Base-by-base conservation (phyloP, 2,888 invertebrate species). In the Scaptomyza cyrtandrae region DNA sequence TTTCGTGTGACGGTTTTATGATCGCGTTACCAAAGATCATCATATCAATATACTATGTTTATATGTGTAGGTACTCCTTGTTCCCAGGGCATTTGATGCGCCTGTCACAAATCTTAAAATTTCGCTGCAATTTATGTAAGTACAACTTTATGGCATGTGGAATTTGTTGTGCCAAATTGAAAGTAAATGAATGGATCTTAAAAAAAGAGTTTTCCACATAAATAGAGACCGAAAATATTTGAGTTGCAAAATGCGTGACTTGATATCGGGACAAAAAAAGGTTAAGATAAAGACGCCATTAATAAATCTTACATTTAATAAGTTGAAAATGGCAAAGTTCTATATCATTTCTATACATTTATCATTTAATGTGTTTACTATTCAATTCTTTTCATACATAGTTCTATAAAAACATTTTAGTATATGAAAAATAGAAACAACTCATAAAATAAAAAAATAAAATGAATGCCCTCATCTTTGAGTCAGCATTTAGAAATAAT, bases 1-100 rank as follows among this genome's bases (percentile, higher is more conserved):
- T 41, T 53, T 71, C 69, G 57, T 61, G 49, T 76, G 85, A 81
- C 71, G 71, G 78, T 73, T 84, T 84, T 81, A 85, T 71, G 86
- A 78, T 75, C 80, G 67, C 71, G 80, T 80, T 83, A 86, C 69
- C 61, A 41, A 54, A 55, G 50, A 75, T 70, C 67, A 70, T 44
- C 57, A 69, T 62, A 33, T 33, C 29, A 43, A 45, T 44, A 52
- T 53, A 24, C 19, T 1, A n/a, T 35, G 50, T 24, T 39, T 24
- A 6, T 35, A 5, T 35, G 13, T 16, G 13, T 16, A 16, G 24
- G 11, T 11, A 9, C 2, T 14, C 14, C 11, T 31, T 19, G 31
- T 70, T 76, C 68, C 72, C 74, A 68, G 58, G 35, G 37, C 66
- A 76, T 86, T 74, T 33, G 75, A 61, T 62, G 75, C 83, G 78